phyloP scores from a whole-genome alignment of 2,113 vertebrate species.

The Malurus alboscapulatus region DNA sequence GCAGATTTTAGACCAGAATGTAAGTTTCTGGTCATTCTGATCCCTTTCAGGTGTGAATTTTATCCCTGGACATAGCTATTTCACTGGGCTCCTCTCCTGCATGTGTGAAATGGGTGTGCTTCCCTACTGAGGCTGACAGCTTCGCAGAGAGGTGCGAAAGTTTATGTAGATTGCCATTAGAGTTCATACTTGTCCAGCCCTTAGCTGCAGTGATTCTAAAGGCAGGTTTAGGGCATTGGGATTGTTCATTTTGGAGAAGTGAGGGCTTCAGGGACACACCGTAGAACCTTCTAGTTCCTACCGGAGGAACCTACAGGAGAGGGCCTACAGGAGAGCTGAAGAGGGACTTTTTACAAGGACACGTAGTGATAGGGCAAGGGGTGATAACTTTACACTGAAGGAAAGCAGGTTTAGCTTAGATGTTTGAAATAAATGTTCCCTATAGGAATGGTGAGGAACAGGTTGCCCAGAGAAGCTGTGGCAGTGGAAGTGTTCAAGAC shows the following conservation, averaged over 20 bases:
- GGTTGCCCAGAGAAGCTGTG: background rate
- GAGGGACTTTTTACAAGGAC: background rate
- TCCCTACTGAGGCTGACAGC: background rate
- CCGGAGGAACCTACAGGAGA: background rate
- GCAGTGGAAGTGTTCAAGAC: background rate
- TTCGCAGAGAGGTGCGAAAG: background rate
- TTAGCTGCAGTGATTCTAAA: background rate
- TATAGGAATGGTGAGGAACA: background rate
- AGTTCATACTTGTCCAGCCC: background rate
- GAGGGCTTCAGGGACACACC: background rate
- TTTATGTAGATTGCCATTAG: background rate
- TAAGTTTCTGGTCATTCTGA: background rate
- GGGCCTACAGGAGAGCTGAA: background rate
- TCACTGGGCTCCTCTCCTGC: background rate
- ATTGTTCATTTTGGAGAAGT: background rate
- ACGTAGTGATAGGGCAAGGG: background rate
- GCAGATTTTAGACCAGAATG: background rate
- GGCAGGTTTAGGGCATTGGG: background rate
- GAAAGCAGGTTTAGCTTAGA: background rate
- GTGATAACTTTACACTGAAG: background rate
- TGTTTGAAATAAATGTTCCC: background rate
- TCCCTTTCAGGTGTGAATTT: background rate
- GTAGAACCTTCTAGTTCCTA: background rate
- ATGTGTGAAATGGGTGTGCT: background rate
- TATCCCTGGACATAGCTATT: background rate